Evolutionary conservation across 1,140 invertebrate species (phyloP), one percentile per base, ranked within the genome.

Genomic region (Parasteatoda tepidariorum): DNA sequence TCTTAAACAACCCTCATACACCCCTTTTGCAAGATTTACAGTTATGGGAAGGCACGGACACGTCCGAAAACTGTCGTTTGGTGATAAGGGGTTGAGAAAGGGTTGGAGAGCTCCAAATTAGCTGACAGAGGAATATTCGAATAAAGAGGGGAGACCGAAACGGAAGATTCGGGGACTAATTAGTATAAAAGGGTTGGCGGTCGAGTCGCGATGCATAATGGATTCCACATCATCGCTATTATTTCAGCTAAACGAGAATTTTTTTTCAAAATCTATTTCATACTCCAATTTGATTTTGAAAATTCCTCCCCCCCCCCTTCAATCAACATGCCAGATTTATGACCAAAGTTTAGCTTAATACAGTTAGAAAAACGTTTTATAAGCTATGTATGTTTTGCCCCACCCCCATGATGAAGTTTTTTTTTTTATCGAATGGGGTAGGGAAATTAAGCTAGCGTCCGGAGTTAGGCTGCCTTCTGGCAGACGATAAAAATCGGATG

Each of bases 101-200:
- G 61, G 74, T 48, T 11, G 24, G 33, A 30, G 34, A 64, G 74
- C 61, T 41, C 33, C n/a, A 78, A 78, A 78, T 78, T 79, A 68
- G 76, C 28, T 57, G 59, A 26, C 33, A 13, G 31, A 18, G 31
- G 31, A 75, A 62, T n/a, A 22, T 34, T 31, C 22, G 71, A 61
- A n/a, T 75, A 61, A 33, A 61, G 38, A 61, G 55, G 62, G 31
- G 68, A 68, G 62, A 33, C 13, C 22, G 31, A 57, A 28, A 26
- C 2, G 31, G 11, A 15, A 59, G 61, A 7, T 33, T n/a, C 26
- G 18, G 38, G 55, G 74, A 57, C 64, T 79, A 79, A 79, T 79
- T 79, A 79, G 76, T 59, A 79, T 79, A 64, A 79, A 79, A 79
- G 76, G 76, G 76, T 79, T 79, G 41, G 76, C 41, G 76, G 76